These are phyloP conservation scores for Diachrysia chrysitis DNA, from an alignment of 2,888 invertebrate species.

Conservation along the genomic window DNA sequence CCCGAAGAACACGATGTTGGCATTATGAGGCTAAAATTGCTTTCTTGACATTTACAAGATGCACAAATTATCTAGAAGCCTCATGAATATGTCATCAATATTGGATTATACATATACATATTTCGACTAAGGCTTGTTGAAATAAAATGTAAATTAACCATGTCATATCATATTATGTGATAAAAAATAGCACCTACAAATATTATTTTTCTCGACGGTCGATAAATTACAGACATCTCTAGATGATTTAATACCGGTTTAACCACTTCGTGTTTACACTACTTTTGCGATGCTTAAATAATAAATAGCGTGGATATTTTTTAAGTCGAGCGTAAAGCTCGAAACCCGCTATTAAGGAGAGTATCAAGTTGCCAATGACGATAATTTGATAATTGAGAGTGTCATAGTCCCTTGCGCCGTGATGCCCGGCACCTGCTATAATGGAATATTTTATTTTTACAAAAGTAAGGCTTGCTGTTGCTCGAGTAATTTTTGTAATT, in stretches of 20 bases:
- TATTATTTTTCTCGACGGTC: slow-evolving; percentile 59
- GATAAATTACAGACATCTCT: slow-evolving; percentile 71
- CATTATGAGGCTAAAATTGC: slow-evolving; percentile 60
- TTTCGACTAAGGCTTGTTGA: slow-evolving; percentile 64
- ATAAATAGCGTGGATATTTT: slow-evolving; percentile 79
- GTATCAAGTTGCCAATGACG: slow-evolving; percentile 79
- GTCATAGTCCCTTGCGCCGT: slow-evolving; percentile 66
- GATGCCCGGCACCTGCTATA: slow-evolving; percentile 69
- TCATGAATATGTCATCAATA: slow-evolving; percentile 69
- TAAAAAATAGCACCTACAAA: slow-evolving; percentile 64
- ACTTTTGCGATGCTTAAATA: slow-evolving; percentile 73
- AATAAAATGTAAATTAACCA: slow-evolving; percentile 67
- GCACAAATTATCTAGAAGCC: slow-evolving; percentile 62
- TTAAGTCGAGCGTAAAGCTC: slow-evolving; percentile 72
- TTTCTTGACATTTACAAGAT: slow-evolving; percentile 60
- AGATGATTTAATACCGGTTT: slow-evolving; percentile 77
- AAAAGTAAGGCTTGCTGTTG: slow-evolving; percentile 20
- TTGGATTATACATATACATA: slow-evolving; percentile 62
- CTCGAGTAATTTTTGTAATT: slow-evolving; percentile 46
- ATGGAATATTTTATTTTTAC: slow-evolving; percentile 43
- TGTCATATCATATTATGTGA: slow-evolving; percentile 58
- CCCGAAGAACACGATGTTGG: slow-evolving; percentile 55
- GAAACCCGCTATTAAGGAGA: slow-evolving; percentile 77
- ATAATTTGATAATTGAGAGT: slow-evolving; percentile 84
- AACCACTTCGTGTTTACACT: slow-evolving; percentile 78